A percentile compares a stretch with the other conserved stretches of the same genome.
Evolutionary conservation across 2,888 invertebrate species (phyloP).

Genomic region (Scaptomyza cyrtandrae): DNA sequence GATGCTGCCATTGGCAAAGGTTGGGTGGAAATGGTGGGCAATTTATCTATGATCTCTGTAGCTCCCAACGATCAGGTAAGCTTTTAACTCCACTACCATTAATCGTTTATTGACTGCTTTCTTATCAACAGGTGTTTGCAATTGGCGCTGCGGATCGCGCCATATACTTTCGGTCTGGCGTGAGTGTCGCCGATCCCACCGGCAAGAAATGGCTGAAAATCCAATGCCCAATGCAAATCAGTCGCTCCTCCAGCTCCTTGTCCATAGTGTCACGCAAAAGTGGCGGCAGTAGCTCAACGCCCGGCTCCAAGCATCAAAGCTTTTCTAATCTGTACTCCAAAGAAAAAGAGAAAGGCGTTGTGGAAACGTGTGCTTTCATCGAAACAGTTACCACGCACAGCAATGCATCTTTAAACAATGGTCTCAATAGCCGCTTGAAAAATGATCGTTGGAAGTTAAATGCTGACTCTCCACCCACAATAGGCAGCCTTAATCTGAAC

Average conservation of each 20-base stretch:
- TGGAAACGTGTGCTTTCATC: conserved; percentile 83
- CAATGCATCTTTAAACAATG: conserved; percentile 85
- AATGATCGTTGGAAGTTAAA: conserved; percentile 83
- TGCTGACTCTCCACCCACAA: conserved; percentile 82
- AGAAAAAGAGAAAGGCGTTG: conserved; percentile 83
- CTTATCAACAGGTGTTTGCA: conserved; percentile 86
- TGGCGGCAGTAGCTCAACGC: conserved; percentile 84
- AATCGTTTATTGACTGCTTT: no score
- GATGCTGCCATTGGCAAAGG: conserved; percentile 91
- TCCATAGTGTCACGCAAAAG: conserved; percentile 87
- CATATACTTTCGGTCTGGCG: conserved; percentile 92
- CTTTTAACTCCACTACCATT: no score
- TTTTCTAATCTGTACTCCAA: conserved; percentile 86
- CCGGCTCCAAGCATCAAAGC: conserved; percentile 89
- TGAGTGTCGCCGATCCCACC: conserved; percentile 90
- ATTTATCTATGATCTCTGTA: conserved; percentile 93
- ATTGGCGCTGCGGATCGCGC: conserved; percentile 93
- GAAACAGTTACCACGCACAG: conserved; percentile 87
- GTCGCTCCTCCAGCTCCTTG: conserved; percentile 92
- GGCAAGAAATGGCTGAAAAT: conserved; percentile 94
- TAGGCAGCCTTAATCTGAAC: conserved; percentile 83
- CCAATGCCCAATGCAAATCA: conserved; percentile 92
- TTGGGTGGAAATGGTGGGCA: conserved; percentile 96
- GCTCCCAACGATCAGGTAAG: conserved; percentile 93
- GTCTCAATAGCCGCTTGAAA: conserved; percentile 72